These are phyloP conservation scores for Hoplodrina ambigua DNA, from an alignment of 2,888 invertebrate species.

Conservation along the genomic window DNA sequence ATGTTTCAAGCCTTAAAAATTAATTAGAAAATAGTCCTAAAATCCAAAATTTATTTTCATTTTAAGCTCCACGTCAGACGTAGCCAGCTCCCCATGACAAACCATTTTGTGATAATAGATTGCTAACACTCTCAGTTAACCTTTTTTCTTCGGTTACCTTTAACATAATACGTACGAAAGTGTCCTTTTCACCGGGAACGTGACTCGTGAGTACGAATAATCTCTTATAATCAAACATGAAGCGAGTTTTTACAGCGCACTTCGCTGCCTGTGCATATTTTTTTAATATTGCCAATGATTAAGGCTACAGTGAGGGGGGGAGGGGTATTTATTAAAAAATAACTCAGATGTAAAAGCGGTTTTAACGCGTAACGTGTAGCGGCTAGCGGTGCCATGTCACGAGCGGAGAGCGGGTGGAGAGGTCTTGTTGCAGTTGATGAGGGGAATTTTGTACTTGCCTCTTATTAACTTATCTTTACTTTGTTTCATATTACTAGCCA, in stretches of 20 bases:
- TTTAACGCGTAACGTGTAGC: conserved; percentile 62
- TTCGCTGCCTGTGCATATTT: conserved; percentile 42
- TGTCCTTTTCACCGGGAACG: neutral
- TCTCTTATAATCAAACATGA: conserved; percentile 39
- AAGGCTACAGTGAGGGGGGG: conserved; percentile 53
- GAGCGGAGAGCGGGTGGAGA: conserved; percentile 15
- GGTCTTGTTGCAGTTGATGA: neutral
- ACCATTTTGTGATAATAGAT: too few species aligned
- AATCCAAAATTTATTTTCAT: too few species aligned
- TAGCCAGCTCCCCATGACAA: too few species aligned
- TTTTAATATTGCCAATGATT: conserved; percentile 78
- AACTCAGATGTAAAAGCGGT: conserved; percentile 73
- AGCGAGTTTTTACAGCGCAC: conserved; percentile 33
- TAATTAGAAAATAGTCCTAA: too few species aligned
- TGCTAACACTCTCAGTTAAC: neutral
- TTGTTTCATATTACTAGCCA: too few species aligned
- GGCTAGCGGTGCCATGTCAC: conserved; percentile 27
- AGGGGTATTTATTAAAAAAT: conserved; percentile 79
- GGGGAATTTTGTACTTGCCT: too few species aligned
- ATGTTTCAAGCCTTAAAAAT: too few species aligned
- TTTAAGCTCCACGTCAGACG: too few species aligned
- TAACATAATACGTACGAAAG: neutral
- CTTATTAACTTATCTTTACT: too few species aligned
- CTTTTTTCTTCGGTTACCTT: neutral
- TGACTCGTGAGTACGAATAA: conserved; percentile 20